A percentile compares a stretch with the other conserved stretches of the same genome.
These are phyloP conservation scores for Drosophila sechellia DNA, from an alignment of 1,140 invertebrate genomes.

Conservation along the genomic window DNA sequence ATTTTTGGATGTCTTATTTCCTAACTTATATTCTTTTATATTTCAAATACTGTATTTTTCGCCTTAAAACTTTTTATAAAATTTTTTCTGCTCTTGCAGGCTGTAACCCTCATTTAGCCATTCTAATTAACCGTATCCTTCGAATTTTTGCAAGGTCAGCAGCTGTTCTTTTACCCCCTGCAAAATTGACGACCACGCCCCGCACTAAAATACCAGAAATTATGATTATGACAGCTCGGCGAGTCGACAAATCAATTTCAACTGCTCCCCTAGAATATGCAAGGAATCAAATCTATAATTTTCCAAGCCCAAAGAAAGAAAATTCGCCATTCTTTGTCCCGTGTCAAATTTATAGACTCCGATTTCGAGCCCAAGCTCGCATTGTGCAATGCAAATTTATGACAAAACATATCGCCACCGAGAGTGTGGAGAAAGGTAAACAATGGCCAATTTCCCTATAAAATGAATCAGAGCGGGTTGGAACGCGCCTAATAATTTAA, in stretches of 20 bases:
- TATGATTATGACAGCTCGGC: constrained; percentile 76
- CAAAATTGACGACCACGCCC: constrained; percentile 55
- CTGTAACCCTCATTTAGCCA: neutral
- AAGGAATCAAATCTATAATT: constrained; percentile 63
- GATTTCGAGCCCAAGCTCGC: constrained; percentile 30
- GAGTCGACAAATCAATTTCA: constrained; percentile 31
- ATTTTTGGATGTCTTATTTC: too few species aligned
- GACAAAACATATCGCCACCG: constrained; percentile 69
- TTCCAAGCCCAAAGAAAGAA: constrained; percentile 46
- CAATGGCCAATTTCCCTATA: constrained; percentile 40
- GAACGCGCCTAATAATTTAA: constrained; percentile 78
- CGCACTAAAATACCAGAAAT: constrained; percentile 63
- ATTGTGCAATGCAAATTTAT: constrained; percentile 79
- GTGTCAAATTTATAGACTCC: constrained; percentile 59
- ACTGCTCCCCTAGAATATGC: constrained; percentile 21
- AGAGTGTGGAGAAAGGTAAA: constrained; percentile 70
- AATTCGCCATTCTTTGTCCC: constrained; percentile 28
- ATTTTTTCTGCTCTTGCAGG: neutral
- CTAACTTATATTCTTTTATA: too few species aligned
- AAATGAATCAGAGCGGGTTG: constrained; percentile 41
- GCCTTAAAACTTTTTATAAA: neutral
- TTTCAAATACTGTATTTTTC: too few species aligned
- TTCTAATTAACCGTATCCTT: constrained; percentile 48
- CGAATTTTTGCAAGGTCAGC: constrained; percentile 39
- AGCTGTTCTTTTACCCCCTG: constrained; percentile 70